Evolutionary conservation across 2,888 invertebrate genomes (phyloP).

Genomic region (Amiota minor): DNA sequence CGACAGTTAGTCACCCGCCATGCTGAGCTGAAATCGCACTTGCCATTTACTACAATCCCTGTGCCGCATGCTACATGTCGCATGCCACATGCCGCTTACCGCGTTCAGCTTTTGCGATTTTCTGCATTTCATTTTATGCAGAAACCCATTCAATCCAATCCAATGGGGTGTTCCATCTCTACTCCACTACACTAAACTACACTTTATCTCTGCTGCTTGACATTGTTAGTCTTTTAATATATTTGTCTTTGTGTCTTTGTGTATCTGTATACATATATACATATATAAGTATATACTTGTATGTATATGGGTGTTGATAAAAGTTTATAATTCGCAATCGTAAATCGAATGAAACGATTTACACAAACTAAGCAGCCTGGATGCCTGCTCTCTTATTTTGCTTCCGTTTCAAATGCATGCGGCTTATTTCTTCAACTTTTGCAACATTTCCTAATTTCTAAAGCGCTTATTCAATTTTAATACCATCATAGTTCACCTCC

Average conservation of each 20-base stretch:
- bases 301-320: background rate
- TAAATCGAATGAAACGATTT: slow-evolving; percentile 14
- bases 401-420: background rate
- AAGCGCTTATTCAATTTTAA: slow-evolving; percentile 7
- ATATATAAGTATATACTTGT: too few species aligned
- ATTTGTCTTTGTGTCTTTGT: slow-evolving; percentile 7
- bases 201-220: slow-evolving; percentile 18
- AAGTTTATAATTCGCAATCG: background rate
- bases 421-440: too few species aligned
- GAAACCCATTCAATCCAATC: background rate
- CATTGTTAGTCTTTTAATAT: slow-evolving; percentile 32
- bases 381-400: background rate
- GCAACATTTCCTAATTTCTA: too few species aligned
- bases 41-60: too few species aligned
- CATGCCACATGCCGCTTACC: background rate
- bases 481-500: background rate
- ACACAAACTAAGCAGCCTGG: background rate
- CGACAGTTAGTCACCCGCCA: background rate
- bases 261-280: background rate
- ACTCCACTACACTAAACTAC: too few species aligned
- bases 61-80: slow-evolving; percentile 13
- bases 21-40: slow-evolving; percentile 14
- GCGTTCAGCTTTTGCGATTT: background rate
- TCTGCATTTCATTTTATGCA: slow-evolving; percentile 51
- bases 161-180: too few species aligned